phyloP scores from a whole-genome alignment of 2,888 invertebrate species.

The Deladenus siricidicola region DNA sequence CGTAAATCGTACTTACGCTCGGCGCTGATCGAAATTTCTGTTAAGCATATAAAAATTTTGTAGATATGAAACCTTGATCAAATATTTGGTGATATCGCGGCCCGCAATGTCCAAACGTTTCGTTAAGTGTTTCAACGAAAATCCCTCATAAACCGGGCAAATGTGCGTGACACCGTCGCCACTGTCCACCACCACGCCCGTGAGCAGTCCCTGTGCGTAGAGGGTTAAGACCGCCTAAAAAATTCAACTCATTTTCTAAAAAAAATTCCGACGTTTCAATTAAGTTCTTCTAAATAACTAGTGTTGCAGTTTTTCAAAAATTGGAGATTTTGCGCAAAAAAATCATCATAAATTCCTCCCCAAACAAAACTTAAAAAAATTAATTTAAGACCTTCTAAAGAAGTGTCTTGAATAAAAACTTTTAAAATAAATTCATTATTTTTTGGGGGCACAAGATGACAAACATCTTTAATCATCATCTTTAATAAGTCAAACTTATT shows the following conservation, averaged over 20 bases:
- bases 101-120: constrained; percentile 91
- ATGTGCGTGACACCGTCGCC: constrained; percentile 99
- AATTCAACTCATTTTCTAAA: no score
- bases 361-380: no score
- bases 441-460: background rate
- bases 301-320: no score
- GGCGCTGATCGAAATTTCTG: no score
- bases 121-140: constrained; percentile 86
- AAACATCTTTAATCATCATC: background rate
- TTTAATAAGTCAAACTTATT: no score
- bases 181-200: constrained; percentile 96
- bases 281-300: no score
- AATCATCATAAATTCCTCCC: no score
- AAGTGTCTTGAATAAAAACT: no score
- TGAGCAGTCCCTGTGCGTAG: constrained; percentile 69
- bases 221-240: constrained; percentile 58
- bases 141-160: constrained; percentile 89
- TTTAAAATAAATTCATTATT: background rate
- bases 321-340: no score
- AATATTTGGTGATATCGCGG: constrained; percentile 74
- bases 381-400: no score
- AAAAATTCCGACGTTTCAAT: background rate
- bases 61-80: constrained; percentile 29
- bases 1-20: no score
- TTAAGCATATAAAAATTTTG: no score